Evolutionary conservation across 2,797 vertebrate species (phyloP).

Genomic region (Channallabes apus): DNA sequence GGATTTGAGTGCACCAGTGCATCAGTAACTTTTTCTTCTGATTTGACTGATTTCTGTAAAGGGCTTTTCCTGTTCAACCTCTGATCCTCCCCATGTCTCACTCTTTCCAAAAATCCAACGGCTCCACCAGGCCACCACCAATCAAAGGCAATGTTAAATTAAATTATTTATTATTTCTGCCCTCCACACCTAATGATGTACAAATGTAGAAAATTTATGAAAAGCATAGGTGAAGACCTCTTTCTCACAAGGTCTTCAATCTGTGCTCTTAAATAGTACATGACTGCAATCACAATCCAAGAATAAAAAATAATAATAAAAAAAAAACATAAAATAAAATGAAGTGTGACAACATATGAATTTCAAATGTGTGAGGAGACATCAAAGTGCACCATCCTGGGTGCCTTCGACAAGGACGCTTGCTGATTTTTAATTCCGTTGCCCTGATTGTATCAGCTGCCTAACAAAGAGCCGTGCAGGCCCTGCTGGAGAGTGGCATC

Average conservation of each 20-base stretch:
- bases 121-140: constrained; percentile 60
- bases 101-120: constrained; percentile 21
- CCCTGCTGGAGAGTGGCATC: constrained; percentile 68
- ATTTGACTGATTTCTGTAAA: constrained; percentile 58
- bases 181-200: constrained; percentile 66
- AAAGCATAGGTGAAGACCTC: constrained; percentile 66
- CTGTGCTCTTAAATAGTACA: constrained; percentile 71
- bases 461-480: constrained; percentile 74
- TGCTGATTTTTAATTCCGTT: constrained; percentile 82
- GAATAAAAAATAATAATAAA: constrained; percentile 30
- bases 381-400: constrained; percentile 80
- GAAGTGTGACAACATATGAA: constrained; percentile 86
- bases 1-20: constrained; percentile 37
- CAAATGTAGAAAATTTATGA: constrained; percentile 76
- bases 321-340: constrained; percentile 68
- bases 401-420: constrained; percentile 80
- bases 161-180: constrained; percentile 75
- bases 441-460: constrained; percentile 79
- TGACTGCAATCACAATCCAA: constrained; percentile 67
- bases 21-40: constrained; percentile 61
- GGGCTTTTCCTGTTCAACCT: constrained; percentile 4
- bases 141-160: constrained; percentile 78
- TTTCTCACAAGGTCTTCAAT: constrained; percentile 61
- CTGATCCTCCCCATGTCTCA: constrained; percentile 10
- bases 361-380: constrained; percentile 81